phyloP scores from a whole-genome alignment of 2,113 vertebrate species.

The Silurus asotus region DNA sequence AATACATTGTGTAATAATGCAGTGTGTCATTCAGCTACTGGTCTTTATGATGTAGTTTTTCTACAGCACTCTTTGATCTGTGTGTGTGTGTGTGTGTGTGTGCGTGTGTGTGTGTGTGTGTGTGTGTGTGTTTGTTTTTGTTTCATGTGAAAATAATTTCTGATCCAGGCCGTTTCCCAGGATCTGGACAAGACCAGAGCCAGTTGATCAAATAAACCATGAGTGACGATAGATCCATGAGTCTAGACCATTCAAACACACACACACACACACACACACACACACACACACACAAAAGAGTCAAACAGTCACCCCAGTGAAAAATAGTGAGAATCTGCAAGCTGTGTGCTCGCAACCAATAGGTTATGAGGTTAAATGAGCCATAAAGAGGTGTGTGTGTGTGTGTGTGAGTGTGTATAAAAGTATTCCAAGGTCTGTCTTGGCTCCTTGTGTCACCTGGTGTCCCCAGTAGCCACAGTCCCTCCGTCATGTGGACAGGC shows the following conservation, averaged over 20 bases:
- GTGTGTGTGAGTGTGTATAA: background rate
- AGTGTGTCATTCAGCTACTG: background rate
- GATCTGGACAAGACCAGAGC: slow-evolving; percentile 38
- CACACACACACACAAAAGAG: slow-evolving; percentile 15
- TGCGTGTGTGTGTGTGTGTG: background rate
- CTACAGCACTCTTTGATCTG: background rate
- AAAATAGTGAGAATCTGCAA: background rate
- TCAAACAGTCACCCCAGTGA: background rate
- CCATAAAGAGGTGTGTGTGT: background rate
- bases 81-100: background rate
- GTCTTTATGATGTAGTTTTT: background rate
- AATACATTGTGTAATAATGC: background rate
- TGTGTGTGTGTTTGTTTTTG: slow-evolving; percentile 36
- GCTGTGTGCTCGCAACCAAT: background rate
- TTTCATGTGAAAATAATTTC: slow-evolving; percentile 31
- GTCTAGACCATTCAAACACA: slow-evolving; percentile 18
- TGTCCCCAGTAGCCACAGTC: slow-evolving; percentile 30
- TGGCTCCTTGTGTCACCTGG: background rate
- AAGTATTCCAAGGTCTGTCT: background rate
- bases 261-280: slow-evolving; percentile 38
- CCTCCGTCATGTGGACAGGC: slow-evolving; percentile 70
- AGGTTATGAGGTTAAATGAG: background rate
- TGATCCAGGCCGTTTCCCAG: slow-evolving; percentile 27
- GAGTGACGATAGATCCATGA: slow-evolving; percentile 41
- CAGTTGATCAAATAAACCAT: slow-evolving; percentile 49